Base-by-base conservation (phyloP, 53 echinoderm and acorn worm genomes). In the Astropecten irregularis region DNA sequence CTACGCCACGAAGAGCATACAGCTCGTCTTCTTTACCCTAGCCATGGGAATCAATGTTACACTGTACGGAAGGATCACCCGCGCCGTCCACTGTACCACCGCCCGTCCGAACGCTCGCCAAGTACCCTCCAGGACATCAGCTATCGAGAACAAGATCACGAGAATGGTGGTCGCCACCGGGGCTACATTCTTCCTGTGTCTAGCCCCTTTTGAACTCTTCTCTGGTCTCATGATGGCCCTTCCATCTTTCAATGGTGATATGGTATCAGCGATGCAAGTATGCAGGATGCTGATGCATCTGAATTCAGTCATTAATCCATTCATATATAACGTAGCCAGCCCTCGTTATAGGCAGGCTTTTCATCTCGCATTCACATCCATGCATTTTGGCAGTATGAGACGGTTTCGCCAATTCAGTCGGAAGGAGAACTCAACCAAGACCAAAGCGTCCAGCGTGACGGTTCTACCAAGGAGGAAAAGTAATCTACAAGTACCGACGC, bases 1-100 rank as follows among this genome's bases (percentile, higher is more conserved):
- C 2, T 67, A 65, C 33, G 92, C 82, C 25, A 62, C 76, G 3
- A 29, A 68, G 9, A 57, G 87, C 25, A 61, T 99, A 51, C 92
- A 99, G 66, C 85, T 90, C 13, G 83, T 95, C 28, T 90, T 87
- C 26, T 99, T 99, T 71, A 86, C 92, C 30, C 77, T 92, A 0
- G 94, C 94, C 11, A 94, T 99, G 92, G 68, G 62, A 3, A 73
- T 94, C 56, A 93, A 92, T 72, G 83, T 82, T 16, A 73, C 89
- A 2, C 73, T 99, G 11, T 94, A 99, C 53, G 77, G 81, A 2
- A 90, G 69, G 22, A 99, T 99, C 48, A 89, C 95, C 66, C 77
- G 72, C 9, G 89, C 92, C 14, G 74, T 85, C 13, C 64, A 85
- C 25, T 74, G 86, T 55, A 74, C 54, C 66, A 66, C 66, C 0